Evolutionary conservation across 2,113 vertebrate species (phyloP), one percentile per base, ranked within the genome.

Genomic region (Ameiurus melas): DNA sequence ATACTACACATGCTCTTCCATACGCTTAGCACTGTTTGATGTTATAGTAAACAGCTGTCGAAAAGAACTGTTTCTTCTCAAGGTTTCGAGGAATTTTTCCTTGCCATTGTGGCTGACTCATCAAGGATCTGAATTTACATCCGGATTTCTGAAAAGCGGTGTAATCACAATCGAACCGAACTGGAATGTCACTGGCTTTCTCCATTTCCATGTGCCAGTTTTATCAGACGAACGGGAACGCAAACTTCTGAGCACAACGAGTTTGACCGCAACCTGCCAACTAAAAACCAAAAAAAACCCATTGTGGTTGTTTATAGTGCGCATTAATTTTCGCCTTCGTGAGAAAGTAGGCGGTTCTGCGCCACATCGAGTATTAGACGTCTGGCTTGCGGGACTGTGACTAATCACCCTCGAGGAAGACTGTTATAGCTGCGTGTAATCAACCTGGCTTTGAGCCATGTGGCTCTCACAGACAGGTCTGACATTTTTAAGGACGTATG

Each of bases 371-470:
- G 6, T 79, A 36, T 25, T 6, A 36, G 80, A 60, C 33, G 80
- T 83, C 80, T 83, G 80, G 80, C 57, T 39, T 62, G 57, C 12
- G 22, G 62, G 80, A 62, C 80, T 83, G 62, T 83, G 80, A 83
- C 57, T 83, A 83, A 83, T 83, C 22, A 62, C 20, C 80, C 80
- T 39, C 12, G 33, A 43, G 80, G 80, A 83, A 83, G 80, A 43
- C 80, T 33, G 57, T 83, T 83, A 83, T 14, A 39, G 80, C 57
- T 25, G 57, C 5, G 22, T 83, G 80, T 83, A 83, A 62, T 83
- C 80, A 83, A 60, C 12, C 80, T 62, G 57, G 80, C 80, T 83
- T 43, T 3, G 33, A 83, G 55, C 80, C 80, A 83, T 16, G 79
- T 30, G 57, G 60, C 19, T 60, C 33, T 53, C 27, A 33, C 79